Base-by-base conservation (phyloP, 2,113 vertebrate genomes). In the Callaeas wilsoni region DNA sequence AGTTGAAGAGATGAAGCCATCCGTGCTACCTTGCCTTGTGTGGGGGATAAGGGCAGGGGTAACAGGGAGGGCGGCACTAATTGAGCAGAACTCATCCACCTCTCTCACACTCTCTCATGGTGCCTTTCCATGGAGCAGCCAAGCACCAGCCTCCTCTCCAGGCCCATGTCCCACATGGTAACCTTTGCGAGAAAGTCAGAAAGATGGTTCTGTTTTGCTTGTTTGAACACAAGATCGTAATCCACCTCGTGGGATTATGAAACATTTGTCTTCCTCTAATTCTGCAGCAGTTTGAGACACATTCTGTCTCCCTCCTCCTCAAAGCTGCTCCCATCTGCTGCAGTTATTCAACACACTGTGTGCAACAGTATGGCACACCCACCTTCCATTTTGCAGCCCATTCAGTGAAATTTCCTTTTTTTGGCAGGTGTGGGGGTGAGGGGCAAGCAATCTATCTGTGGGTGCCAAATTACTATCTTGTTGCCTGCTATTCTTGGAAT, bases 301-400 rank as follows among this genome's bases (percentile, higher is more conserved):
- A 84, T 95, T 93, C 94, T 96, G 95, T 84, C 86, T 89, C 73
- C 59, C 73, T 94, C 94, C 93, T 94, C 83, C 79, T 93, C 93
- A 82, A 82, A 85, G 78, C 50, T 78, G 84, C 63, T 94, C 35
- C 96, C 95, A 93, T 95, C 93, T 97, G 96, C 80, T 79, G 84
- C 91, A 93, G 82, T 84, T 96, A 87, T 56, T 56, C 49, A 89
- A 77, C 64, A 83, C 49, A 8, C 32, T 71, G 55, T 81, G 50
- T 84, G 88, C 62, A 73, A 87, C 91, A 69, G 32, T 78, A 68
- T 94, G 85, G 91, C 91, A 96, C 57, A 91, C 76, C 87, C 76
- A 77, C 75, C 68, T 91, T 94, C 85, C 73, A 96, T 59, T 96
- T 89, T 94, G 74, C 76, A 94, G 95, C 65, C 68, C 32, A 70